phyloP scores from a whole-genome alignment of 2,888 invertebrate species.

The Andrena praecox region DNA sequence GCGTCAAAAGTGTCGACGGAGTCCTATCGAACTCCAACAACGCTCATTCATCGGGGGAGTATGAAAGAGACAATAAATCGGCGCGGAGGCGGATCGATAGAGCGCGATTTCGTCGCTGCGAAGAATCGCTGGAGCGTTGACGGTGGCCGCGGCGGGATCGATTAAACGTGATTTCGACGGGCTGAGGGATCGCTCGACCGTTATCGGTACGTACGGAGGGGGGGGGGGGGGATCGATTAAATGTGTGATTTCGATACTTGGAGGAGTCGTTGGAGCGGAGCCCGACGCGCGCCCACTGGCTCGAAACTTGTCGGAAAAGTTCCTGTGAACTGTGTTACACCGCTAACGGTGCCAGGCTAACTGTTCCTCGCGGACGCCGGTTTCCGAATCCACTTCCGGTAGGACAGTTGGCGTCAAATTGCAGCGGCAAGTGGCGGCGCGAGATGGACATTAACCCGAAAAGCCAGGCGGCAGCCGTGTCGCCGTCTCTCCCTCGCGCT shows the following conservation, averaged over 20 bases:
- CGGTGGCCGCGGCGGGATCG: constrained; percentile 41
- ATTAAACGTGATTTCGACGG: constrained; percentile 48
- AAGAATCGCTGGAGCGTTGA: constrained; percentile 39
- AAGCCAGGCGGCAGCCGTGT: constrained; percentile 11
- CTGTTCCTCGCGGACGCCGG: constrained; percentile 71
- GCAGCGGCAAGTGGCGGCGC: constrained; percentile 51
- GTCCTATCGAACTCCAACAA: not conserved
- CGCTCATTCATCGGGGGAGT: not conserved
- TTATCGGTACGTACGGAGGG: constrained; percentile 13
- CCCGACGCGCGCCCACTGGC: not conserved
- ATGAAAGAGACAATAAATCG: constrained; percentile 16
- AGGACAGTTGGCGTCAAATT: constrained; percentile 72
- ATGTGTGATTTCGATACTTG: constrained; percentile 37
- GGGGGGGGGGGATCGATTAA: constrained; percentile 34
- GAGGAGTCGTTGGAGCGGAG: constrained; percentile 44
- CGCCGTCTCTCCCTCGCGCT: not conserved
- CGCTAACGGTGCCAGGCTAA: constrained; percentile 72
- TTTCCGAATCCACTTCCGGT: constrained; percentile 76
- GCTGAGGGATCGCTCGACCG: constrained; percentile 31
- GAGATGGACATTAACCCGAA: constrained; percentile 54
- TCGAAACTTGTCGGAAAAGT: constrained; percentile 38
- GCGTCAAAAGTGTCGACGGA: too few relatives aligned
- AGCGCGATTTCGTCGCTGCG: constrained; percentile 26
- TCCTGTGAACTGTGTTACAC: constrained; percentile 43
- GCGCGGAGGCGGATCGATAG: constrained; percentile 34